Base-by-base conservation (phyloP, 2,797 vertebrate species). In the Cossypha caffra region DNA sequence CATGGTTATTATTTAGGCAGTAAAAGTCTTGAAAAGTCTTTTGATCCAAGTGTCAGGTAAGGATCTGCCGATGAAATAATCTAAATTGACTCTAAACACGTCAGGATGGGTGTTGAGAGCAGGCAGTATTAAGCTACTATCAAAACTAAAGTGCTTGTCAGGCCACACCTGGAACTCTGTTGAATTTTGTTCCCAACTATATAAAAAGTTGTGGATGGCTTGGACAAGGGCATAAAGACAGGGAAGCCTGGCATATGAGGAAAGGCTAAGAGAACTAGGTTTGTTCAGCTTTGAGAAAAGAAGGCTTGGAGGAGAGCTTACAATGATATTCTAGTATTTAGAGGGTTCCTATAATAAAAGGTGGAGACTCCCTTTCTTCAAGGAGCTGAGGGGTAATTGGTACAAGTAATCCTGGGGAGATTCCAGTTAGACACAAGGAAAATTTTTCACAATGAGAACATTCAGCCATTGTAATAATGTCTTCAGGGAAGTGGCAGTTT, bases 1-100 rank as follows among this genome's bases (percentile, higher is more conserved):
- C 0, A 0, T 7, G 15, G 50, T 40, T 52, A 11, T 61, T 24
- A 20, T 23, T 76, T 69, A 45, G 38, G 43, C 1, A 7, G 31
- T 4, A 31, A 45, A 45, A 45, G 43, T 45, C 43, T 2, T 63
- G 33, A 55, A 76, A 88, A 69, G 4, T 1, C 48, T 48, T 92
- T 92, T 62, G 35, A 90, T 92, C 45, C 42, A 83, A 85, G 50
- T 9, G 2, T 24, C 23, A 3, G 31, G 12, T 71, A 51, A 80
- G 17, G 47, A 75, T 50, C 42, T 48, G 7, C 29, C 62, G 15
- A 73, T 16, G 29, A 90, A 69, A 68, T 64, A 0, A 71, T 33
- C 37, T 50, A 69, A 67, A 71, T 28, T 63, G 73, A 24, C 77
- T 77, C 40, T 24, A 61, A 77, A 81, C 1, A 1, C 1, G 19